Conservation (phyloP, 30 jellyfish, hydroid and myxozoan species). For the Haliclystus octoradiatus region DNA sequence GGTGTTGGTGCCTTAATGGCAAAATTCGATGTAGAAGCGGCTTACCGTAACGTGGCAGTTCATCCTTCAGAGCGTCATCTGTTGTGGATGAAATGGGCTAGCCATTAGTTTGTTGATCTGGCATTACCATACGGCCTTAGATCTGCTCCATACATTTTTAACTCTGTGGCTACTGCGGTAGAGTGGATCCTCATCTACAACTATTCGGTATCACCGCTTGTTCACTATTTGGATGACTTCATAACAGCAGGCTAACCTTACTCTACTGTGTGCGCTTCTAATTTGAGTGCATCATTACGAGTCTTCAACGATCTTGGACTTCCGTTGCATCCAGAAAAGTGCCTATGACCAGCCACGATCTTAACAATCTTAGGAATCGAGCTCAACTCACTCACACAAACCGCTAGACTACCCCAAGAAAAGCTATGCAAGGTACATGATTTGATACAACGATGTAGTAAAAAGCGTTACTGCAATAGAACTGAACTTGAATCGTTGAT, state of each 20-base stretch:
- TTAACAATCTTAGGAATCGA: slow-evolving; percentile 30
- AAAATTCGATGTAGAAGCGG: no score
- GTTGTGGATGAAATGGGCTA: slow-evolving; percentile 43
- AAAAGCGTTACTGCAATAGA: no score
- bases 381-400: no score
- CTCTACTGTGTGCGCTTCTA: slow-evolving; percentile 9
- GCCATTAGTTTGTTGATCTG: slow-evolving; percentile 35
- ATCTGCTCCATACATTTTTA: slow-evolving; percentile 52
- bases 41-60: slow-evolving; percentile 20
- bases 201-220: slow-evolving; percentile 8
- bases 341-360: slow-evolving; percentile 47
- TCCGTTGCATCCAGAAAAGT: slow-evolving; percentile 34
- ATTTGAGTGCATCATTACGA: slow-evolving; percentile 4
- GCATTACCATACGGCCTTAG: slow-evolving; percentile 74
- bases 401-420: no score
- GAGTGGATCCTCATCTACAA: slow-evolving; percentile 17
- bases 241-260: slow-evolving; percentile 24
- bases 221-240: no score
- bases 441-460: no score
- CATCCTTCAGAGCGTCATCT: slow-evolving; percentile 6
- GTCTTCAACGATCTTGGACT: slow-evolving; percentile 34
- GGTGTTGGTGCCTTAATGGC: no score
- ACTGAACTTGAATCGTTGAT: no score
- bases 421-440: no score
- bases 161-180: slow-evolving; percentile 44